Evolutionary conservation across 37 sponge, comb jelly and placozoan species (phyloP), one percentile per base, ranked within the genome.

Genomic region (Spongia lamella): DNA sequence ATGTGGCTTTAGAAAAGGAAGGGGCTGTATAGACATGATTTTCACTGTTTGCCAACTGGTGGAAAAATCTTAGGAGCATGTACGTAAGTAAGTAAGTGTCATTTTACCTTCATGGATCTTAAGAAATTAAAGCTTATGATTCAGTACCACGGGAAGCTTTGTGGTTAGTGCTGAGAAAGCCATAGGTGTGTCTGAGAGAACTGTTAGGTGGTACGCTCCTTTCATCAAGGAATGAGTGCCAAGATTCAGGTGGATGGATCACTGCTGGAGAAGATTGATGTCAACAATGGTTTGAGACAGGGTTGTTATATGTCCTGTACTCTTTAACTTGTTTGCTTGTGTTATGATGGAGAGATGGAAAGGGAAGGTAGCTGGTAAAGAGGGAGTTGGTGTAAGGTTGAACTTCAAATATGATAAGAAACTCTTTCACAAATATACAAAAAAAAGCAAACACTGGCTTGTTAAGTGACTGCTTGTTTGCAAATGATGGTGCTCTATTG

Each of bases 281-380:
- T 58, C 7, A 61, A 58, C 24, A 69, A 69, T 69, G 71, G 59
- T 7, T 68, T 79, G 31, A 56, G 80, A 19, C 80, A 79, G 38
- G 79, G 79, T 38, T 78, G 79, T 59, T 67, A 52, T 51, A 57
- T 79, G 56, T 65, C 78, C 78, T 27, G 63, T 59, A 0, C 63
- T 69, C 1, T 69, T 79, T n/a, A 55, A 79, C 65, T 33, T 64
- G 30, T 64, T 32, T 30, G 7, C 65, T 7, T 32, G 34, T 30
- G 20, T 24, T 27, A 35, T 59, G 1, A 34, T 53, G 16, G 57
- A 53, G 40, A 27, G 69, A 21, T 79, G 71, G 80, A 27, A 32
- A 40, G 70, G 27, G 5, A 63, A 50, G 24, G 22, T 70, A 35
- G 62, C 1, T 19, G 63, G 34, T 37, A 19, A 1, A 16, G 62